phyloP scores from a whole-genome alignment of 92 coral and sea anemone genomes.

The Zoanthus solanderi region DNA sequence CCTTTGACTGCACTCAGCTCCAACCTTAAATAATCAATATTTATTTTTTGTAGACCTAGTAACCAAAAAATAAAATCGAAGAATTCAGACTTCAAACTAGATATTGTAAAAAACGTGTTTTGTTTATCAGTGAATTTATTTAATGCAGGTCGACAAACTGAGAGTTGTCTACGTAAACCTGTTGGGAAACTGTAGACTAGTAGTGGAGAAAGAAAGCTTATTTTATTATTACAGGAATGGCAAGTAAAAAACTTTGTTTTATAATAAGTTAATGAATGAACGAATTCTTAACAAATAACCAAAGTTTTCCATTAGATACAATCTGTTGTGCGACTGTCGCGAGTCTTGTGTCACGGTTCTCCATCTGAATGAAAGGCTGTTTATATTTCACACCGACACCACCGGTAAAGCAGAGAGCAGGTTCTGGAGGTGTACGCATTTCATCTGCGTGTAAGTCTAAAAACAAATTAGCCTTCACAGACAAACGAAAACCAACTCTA shows the following conservation, averaged over 20 bases:
- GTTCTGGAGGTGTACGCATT: background rate
- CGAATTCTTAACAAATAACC: background rate
- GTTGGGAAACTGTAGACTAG: background rate
- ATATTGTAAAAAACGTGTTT: background rate
- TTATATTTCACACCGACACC: conserved; percentile 36
- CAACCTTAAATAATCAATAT: too few relatives aligned
- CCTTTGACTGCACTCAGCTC: too few relatives aligned
- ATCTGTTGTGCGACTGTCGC: background rate
- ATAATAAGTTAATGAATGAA: background rate
- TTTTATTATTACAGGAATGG: background rate
- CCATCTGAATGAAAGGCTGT: background rate
- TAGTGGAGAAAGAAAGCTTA: background rate
- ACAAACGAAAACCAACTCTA: background rate
- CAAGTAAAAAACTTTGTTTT: background rate
- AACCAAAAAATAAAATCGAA: background rate
- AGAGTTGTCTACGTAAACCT: conserved; percentile 7
- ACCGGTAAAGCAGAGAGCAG: conserved; percentile 35
- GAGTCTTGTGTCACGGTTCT: background rate
- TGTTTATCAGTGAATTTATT: conserved; percentile 2
- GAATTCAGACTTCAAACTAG: background rate
- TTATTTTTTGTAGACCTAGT: background rate
- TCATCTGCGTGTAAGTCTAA: background rate
- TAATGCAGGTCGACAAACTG: conserved; percentile 17
- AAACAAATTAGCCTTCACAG: background rate
- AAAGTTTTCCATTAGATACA: background rate